Conservation (phyloP, 2,888 invertebrate species). For the Conus canariensis region DNA sequence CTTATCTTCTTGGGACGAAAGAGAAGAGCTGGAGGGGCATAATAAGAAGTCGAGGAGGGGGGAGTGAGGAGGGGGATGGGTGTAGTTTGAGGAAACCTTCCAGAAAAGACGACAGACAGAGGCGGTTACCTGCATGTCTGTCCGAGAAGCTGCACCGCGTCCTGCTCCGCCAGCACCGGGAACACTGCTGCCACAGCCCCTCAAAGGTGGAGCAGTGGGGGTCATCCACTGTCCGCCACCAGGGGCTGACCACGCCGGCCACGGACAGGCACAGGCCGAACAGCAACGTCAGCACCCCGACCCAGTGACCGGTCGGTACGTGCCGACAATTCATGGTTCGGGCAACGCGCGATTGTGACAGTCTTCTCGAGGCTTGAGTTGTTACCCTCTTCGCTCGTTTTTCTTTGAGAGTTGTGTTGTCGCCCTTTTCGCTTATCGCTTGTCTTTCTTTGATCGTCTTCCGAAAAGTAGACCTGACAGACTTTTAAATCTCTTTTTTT, state of each 20-base stretch:
- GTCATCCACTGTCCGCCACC: not conserved
- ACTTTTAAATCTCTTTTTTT: no score
- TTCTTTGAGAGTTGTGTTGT: not conserved
- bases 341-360: no score
- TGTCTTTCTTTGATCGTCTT: not conserved
- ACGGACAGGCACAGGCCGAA: not conserved
- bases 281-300: not conserved
- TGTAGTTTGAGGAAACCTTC: no score
- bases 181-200: conserved; percentile 21
- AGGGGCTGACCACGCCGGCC: conserved; percentile 3
- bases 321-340: not conserved
- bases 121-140: not conserved
- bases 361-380: no score
- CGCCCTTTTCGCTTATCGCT: not conserved
- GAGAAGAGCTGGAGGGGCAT: no score
- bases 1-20: not conserved
- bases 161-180: not conserved
- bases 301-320: not conserved
- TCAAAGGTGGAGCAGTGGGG: not conserved
- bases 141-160: not conserved
- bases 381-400: no score
- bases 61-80: no score
- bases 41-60: no score
- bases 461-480: no score
- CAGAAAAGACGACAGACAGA: not conserved